Evolutionary conservation across 2,888 invertebrate genomes (phyloP), one percentile per base, ranked within the genome.

Genomic region (Drosophila yooni): DNA sequence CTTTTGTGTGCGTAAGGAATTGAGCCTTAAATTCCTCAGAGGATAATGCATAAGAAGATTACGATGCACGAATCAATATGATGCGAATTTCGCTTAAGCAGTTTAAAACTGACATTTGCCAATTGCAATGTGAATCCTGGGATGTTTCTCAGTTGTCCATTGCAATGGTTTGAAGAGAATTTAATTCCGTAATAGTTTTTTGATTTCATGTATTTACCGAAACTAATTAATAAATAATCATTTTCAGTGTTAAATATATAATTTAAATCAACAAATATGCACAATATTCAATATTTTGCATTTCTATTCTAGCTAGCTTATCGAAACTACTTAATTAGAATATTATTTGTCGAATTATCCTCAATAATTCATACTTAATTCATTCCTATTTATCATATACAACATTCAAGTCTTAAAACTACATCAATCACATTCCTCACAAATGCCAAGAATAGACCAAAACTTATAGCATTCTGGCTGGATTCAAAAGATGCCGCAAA

Each of bases 1-100:
- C 27, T n/a, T n/a, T 27, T 62, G n/a, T 38, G 27, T 43, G 36
- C 15, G 33, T 18, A n/a, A 13, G 40, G 29, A 59, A 38, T 62
- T 68, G 60, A 64, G 81, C 70, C 53, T 79, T 64, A 64, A 70
- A 76, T 54, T 36, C 36, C 29, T 27, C 33, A 51, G 46, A 57
- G 60, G 34, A 61, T 61, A 56, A 52, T 57, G 38, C 38, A 21
- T 66, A 81, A 81, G 62, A 60, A 33, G 77, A 81, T 77, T 77
- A 76, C 48, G 40, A 25, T 59, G 36, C 59, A 48, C 46, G 53
- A 10, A 21, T 18, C 51, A 27, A 36, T 46, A 58, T 53, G 21
- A 54, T 46, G 15, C 10, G 27, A 25, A 40, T 52, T 60, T 43
- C 25, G 5, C 25, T 31, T 43, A 59, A 81, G 62, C 50, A 33